Conservation (phyloP, 2,888 invertebrate species). For the Pollenia angustigena region DNA sequence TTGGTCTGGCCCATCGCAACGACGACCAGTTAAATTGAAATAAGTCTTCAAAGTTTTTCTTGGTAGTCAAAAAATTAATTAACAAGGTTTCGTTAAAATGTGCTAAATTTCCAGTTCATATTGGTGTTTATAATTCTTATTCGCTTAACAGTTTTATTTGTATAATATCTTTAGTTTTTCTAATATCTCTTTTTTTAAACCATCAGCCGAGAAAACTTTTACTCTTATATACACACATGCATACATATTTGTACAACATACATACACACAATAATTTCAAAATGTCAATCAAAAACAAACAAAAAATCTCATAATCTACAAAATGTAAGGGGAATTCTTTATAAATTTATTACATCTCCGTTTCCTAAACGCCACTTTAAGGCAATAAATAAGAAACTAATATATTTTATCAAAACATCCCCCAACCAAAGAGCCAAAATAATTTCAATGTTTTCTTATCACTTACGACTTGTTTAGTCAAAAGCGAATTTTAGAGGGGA, state of each 20-base stretch:
- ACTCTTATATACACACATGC: background rate
- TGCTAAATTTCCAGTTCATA: too few relatives aligned
- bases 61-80: too few relatives aligned
- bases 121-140: too few relatives aligned
- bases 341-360: background rate
- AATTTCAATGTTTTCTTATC: slow-evolving; percentile 1
- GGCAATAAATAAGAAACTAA: slow-evolving; percentile 17
- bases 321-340: background rate
- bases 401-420: background rate
- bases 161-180: too few relatives aligned
- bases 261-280: background rate
- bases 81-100: too few relatives aligned
- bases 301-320: background rate
- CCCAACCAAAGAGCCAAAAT: background rate
- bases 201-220: background rate
- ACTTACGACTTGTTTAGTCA: slow-evolving; percentile 5
- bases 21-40: too few relatives aligned
- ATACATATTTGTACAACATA: background rate
- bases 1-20: too few relatives aligned
- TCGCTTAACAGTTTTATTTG: too few relatives aligned
- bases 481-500: background rate
- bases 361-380: background rate
- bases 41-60: too few relatives aligned
- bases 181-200: background rate
- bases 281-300: background rate